These are phyloP conservation scores for Pomatorhinus ruficollis DNA, from an alignment of 2,113 vertebrate species.

Conservation along the genomic window DNA sequence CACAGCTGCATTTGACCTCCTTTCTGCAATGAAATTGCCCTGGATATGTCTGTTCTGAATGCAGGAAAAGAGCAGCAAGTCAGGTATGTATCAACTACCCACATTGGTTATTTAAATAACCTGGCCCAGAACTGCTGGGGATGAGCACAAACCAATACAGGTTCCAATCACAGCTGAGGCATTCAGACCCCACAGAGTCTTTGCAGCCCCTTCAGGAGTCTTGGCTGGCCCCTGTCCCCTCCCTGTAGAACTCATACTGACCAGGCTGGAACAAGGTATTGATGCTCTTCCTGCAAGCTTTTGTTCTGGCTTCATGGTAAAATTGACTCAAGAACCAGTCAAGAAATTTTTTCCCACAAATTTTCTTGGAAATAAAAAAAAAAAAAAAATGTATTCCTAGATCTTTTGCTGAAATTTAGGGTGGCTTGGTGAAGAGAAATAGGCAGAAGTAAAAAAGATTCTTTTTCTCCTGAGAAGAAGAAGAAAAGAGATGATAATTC, in stretches of 20 bases:
- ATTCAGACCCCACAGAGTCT: neutral
- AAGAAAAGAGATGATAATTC: neutral
- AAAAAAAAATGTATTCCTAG: neutral
- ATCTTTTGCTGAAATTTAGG: neutral
- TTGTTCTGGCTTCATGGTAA: neutral
- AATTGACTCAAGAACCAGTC: neutral
- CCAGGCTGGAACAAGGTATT: neutral
- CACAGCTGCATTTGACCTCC: neutral
- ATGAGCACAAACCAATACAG: neutral
- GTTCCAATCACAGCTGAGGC: neutral
- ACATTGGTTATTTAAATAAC: neutral
- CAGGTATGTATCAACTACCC: neutral
- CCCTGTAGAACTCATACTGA: rapidly evolving
- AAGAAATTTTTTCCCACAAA: rapidly evolving
- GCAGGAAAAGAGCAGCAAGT: neutral
- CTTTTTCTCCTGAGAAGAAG: neutral
- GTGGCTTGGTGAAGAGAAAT: neutral
- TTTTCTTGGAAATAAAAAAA: neutral
- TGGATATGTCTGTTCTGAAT: neutral
- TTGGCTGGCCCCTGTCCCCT: rapidly evolving
- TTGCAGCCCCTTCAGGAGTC: neutral
- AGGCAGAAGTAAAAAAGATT: neutral
- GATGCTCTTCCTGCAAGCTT: neutral
- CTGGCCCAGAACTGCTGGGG: neutral
- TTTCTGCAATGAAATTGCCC: neutral